Conservation (phyloP, 2,888 invertebrate species). For the Argynnis bischoffii region DNA sequence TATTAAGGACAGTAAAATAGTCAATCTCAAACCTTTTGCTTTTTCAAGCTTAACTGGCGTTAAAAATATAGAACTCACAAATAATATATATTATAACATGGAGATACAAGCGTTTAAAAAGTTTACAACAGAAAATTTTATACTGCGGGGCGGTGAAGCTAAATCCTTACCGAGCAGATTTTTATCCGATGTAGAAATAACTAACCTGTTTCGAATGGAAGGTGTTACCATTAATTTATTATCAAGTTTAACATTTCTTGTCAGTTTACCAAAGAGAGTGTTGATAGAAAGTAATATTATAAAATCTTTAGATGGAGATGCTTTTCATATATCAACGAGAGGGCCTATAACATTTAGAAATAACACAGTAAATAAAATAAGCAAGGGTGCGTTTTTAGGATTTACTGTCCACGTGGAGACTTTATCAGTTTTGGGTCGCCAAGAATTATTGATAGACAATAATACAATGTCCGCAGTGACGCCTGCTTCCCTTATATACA, state of each 20-base stretch:
- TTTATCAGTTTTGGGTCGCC: slow-evolving; percentile 65
- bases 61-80: slow-evolving; percentile 84
- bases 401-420: slow-evolving; percentile 78
- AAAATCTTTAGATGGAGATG: slow-evolving; percentile 84
- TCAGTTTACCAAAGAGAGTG: slow-evolving; percentile 83
- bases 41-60: slow-evolving; percentile 87
- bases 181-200: slow-evolving; percentile 88
- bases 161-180: slow-evolving; percentile 86
- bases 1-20: slow-evolving; percentile 84
- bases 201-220: slow-evolving; percentile 84
- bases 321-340: slow-evolving; percentile 83
- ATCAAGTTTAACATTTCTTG: slow-evolving; percentile 86
- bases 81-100: slow-evolving; percentile 83
- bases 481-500: slow-evolving; percentile 82
- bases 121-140: slow-evolving; percentile 86
- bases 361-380: slow-evolving; percentile 82
- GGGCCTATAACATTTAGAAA: slow-evolving; percentile 86
- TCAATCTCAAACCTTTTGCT: slow-evolving; percentile 86
- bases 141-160: slow-evolving; percentile 84
- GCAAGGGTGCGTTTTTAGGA: slow-evolving; percentile 84
- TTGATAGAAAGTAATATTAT: slow-evolving; percentile 83
- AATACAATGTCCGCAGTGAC: slow-evolving; percentile 83
- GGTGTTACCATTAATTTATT: slow-evolving; percentile 85
- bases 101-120: slow-evolving; percentile 90
- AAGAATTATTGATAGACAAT: slow-evolving; percentile 84